A percentile compares a stretch with the other conserved stretches of the same genome.
Conservation (phyloP, 2,113 vertebrate species). For the Lichenostomus cassidix region DNA sequence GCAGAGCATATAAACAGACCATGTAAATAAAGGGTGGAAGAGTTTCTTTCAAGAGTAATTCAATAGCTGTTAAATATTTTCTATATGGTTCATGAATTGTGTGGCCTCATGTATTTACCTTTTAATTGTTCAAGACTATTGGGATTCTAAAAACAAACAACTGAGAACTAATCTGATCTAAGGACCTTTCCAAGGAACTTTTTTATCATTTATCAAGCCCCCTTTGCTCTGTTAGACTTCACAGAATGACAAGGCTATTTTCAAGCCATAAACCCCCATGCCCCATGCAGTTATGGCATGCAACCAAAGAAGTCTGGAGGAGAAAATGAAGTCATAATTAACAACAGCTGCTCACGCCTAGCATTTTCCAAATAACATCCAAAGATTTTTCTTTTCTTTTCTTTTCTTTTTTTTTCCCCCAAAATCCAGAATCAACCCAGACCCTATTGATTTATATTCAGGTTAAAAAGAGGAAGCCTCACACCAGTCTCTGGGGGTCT, state of each 20-base stretch:
- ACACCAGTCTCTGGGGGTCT: background rate
- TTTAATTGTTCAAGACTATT: constrained; percentile 34
- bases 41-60: constrained; percentile 58
- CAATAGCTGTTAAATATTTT: constrained; percentile 59
- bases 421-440: background rate
- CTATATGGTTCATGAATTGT: constrained; percentile 44
- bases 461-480: constrained; percentile 56
- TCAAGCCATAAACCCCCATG: constrained; percentile 75
- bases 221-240: constrained; percentile 77
- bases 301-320: constrained; percentile 71
- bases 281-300: constrained; percentile 71
- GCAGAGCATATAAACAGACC: constrained; percentile 10
- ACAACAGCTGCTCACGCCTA: constrained; percentile 73
- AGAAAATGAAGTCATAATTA: constrained; percentile 80
- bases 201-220: constrained; percentile 71
- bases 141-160: constrained; percentile 58
- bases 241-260: constrained; percentile 77
- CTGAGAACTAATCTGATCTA: constrained; percentile 65
- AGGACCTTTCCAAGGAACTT: constrained; percentile 60
- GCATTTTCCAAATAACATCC: constrained; percentile 56
- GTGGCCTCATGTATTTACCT: constrained; percentile 47
- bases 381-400: background rate
- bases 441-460: constrained; percentile 27
- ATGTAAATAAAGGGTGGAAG: constrained; percentile 34
- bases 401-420: background rate